A percentile compares a stretch with the other conserved stretches of the same genome.
phyloP scores from a whole-genome alignment of 2,113 vertebrate genomes.

The Peromyscus californicus region DNA sequence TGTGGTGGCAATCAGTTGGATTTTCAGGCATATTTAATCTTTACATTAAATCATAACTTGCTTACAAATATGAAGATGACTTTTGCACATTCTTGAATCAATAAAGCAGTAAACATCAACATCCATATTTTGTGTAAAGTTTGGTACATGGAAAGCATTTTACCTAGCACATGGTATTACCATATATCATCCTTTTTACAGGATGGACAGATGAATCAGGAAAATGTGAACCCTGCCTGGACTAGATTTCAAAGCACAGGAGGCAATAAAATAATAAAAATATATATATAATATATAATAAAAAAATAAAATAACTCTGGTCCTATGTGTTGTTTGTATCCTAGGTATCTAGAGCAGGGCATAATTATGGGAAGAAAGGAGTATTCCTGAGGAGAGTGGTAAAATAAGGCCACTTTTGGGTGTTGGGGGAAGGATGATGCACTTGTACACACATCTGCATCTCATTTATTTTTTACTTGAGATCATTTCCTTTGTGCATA shows the following conservation, averaged over 20 bases:
- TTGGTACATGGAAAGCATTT: neutral
- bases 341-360: neutral
- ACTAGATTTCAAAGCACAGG: neutral
- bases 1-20: neutral
- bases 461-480: neutral
- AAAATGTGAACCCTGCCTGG: neutral
- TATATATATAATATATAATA: no score
- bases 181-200: neutral
- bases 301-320: neutral
- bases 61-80: neutral
- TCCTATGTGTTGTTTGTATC: neutral
- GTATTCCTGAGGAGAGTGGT: neutral
- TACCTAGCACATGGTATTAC: neutral
- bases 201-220: neutral
- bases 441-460: neutral
- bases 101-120: neutral
- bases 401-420: neutral
- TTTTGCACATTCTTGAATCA: neutral
- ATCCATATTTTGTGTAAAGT: slow-evolving; percentile 33
- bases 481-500: neutral
- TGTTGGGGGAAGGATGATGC: neutral
- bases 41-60: slow-evolving; percentile 21
- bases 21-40: slow-evolving; percentile 21
- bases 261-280: no score
- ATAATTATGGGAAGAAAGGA: neutral